Percentiles rank a stretch among this genome's conserved stretches.
Conservation (phyloP, 1,140 invertebrate genomes). For the Magallana angulata region DNA sequence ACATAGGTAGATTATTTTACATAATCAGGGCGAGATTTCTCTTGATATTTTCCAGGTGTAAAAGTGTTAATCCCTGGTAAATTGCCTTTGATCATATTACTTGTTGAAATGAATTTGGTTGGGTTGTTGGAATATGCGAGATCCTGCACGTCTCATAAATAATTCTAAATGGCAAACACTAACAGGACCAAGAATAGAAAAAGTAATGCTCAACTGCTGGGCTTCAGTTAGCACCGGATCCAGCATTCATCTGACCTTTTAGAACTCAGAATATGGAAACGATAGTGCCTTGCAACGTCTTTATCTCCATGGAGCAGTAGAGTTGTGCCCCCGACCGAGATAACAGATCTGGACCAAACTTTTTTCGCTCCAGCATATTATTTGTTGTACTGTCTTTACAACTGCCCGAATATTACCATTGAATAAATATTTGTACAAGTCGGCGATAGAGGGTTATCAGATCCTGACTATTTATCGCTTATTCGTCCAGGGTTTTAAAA, state of each 20-base stretch:
- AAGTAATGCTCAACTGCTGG: background rate
- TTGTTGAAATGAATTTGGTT: background rate
- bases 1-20: background rate
- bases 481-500: background rate
- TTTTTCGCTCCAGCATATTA: background rate
- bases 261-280: background rate
- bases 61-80: background rate
- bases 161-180: background rate
- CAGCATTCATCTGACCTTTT: background rate
- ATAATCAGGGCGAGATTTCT: slow-evolving; percentile 3
- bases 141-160: slow-evolving; percentile 4
- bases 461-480: background rate
- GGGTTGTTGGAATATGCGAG: background rate
- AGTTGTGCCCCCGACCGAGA: background rate
- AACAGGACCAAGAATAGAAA: background rate
- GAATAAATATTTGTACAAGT: background rate
- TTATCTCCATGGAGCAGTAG: background rate
- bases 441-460: background rate
- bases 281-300: background rate
- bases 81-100: slow-evolving; percentile 19
- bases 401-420: background rate
- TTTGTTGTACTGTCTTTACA: background rate
- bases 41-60: background rate
- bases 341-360: background rate
- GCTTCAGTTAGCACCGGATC: background rate